Conservation (phyloP, 2,888 invertebrate genomes). For the Anthophora plumipes region DNA sequence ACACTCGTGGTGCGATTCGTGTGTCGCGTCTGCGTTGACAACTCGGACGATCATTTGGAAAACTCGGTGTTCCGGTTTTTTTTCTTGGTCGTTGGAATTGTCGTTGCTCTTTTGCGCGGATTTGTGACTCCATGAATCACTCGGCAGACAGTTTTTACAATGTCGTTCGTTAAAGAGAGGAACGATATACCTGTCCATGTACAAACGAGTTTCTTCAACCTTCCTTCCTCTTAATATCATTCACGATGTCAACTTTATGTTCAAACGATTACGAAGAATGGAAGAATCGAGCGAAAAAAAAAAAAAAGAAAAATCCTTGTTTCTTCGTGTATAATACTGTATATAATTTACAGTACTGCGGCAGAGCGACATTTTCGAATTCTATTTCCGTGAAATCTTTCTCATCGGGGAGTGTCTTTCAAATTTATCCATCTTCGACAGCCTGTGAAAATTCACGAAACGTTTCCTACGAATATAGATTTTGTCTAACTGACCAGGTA, state of each 20-base stretch:
- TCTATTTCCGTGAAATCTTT: neutral
- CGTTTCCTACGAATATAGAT: neutral
- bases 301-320: no score
- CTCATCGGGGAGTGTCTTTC: slow-evolving; percentile 25
- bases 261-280: slow-evolving; percentile 22
- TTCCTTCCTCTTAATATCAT: slow-evolving; percentile 40
- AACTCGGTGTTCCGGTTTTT: slow-evolving; percentile 23
- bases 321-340: slow-evolving; percentile 31
- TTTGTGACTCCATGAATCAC: slow-evolving; percentile 22
- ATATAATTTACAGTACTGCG: slow-evolving; percentile 48
- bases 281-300: neutral
- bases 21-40: slow-evolving; percentile 51
- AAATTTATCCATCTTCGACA: slow-evolving; percentile 8
- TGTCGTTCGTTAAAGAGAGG: slow-evolving; percentile 20
- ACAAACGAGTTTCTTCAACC: slow-evolving; percentile 49
- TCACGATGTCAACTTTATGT: slow-evolving; percentile 8
- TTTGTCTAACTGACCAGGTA: neutral
- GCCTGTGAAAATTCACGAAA: slow-evolving; percentile 2
- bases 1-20: neutral
- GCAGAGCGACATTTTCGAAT: slow-evolving; percentile 14
- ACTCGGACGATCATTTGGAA: slow-evolving; percentile 48
- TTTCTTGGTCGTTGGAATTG: slow-evolving; percentile 53
- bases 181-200: slow-evolving; percentile 47
- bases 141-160: slow-evolving; percentile 13
- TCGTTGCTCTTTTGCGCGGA: slow-evolving; percentile 60